Evolutionary conservation across 2,888 invertebrate species (phyloP), one percentile per base, ranked within the genome.

Genomic region (Pilophorus perplexus): DNA sequence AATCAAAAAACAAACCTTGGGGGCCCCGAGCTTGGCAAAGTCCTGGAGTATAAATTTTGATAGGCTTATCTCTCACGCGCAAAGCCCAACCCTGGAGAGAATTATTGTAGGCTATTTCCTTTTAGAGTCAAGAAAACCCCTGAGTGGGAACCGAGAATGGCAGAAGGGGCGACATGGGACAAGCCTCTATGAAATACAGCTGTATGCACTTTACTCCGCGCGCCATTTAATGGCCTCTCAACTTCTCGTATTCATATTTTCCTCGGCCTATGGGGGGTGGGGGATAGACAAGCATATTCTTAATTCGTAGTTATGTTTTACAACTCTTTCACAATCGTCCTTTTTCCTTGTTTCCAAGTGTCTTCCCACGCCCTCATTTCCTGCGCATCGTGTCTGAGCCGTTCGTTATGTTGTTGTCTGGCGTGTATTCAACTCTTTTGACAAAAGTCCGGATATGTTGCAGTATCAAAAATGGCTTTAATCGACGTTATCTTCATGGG

Each of bases 31-130:
- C 55, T 37, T 28, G 55, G 37, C 55, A 55, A 55, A 38, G 22
- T 16, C 38, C n/a, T n/a, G 20, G 22, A 20, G 20, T 20, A 59
- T 59, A 59, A 59, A 59, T 42, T 42, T 59, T 25, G 22, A 25
- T 27, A 16, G 42, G 59, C 59, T 59, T 57, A 57, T 57, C 57
- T 57, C 44, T 44, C 22, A 8, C n/a, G 6, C 55, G 20, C 55
- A 18, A n/a, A 4, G 55, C n/a, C 55, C 38, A 22, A 18, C 33
- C 38, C 22, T 37, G 37, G 14, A 38, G 20, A 59, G 59, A 59
- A 27, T 59, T 59, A 55, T 55, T 37, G 40, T 42, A 25, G 23
- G 44, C 59, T 40, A 59, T 59, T 59, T 44, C 42, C 59, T 59
- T 59, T 33, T 27, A 28, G 5, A 10, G 14, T 25, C 22, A 46